phyloP scores from a whole-genome alignment of 2,113 vertebrate species.

The Ciconia stormi region DNA sequence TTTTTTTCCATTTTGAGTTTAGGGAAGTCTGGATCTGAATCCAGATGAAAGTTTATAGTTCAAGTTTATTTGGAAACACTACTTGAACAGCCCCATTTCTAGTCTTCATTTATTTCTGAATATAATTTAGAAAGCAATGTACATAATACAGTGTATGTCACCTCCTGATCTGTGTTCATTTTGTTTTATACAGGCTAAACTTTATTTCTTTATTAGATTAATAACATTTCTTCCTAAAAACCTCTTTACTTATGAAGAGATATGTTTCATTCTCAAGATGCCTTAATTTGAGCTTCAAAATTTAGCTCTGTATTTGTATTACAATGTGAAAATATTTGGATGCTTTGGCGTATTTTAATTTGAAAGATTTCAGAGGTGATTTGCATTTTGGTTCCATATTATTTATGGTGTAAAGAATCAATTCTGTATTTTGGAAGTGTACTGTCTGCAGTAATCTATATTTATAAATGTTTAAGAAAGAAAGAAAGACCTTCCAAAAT shows the following conservation, averaged over 20 bases:
- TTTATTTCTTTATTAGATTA: not conserved
- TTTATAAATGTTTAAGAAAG: not conserved
- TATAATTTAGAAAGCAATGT: not conserved
- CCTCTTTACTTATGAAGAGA: not conserved
- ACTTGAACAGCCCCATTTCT: not conserved
- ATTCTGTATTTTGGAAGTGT: not conserved
- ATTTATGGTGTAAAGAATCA: not conserved
- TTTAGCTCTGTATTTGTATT: not conserved
- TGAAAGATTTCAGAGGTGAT: not conserved
- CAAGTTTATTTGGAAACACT: not conserved
- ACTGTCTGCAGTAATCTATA: not conserved
- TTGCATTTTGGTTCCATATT: not conserved
- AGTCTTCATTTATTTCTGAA: not conserved
- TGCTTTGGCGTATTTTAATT: not conserved
- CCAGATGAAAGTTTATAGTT: not conserved
- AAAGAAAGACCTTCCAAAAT: not conserved
- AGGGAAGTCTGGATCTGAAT: not conserved
- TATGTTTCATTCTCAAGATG: not conserved
- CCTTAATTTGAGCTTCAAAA: not conserved
- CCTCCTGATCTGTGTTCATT: not conserved
- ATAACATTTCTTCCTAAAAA: not conserved
- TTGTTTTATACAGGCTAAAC: not conserved
- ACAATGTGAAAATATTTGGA: not conserved
- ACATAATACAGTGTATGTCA: not conserved
- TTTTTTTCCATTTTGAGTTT: not conserved